Evolutionary conservation across 2,888 invertebrate genomes (phyloP), one percentile per base, ranked within the genome.

Genomic region (Lymantria monacha): DNA sequence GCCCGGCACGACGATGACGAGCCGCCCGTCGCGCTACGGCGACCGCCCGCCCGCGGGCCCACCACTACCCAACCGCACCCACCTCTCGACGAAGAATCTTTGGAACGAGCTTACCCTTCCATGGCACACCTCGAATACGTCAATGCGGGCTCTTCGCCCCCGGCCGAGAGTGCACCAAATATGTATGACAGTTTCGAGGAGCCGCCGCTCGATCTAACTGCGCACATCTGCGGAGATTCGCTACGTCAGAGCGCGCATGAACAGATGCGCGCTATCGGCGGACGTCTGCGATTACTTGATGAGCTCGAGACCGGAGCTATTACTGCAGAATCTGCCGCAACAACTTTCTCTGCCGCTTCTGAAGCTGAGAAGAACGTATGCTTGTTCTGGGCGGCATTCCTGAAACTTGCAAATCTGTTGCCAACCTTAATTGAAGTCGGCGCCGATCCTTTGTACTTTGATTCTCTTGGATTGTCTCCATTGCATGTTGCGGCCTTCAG

Each of bases 141-240:
- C 92, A 95, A 95, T 79, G 95, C 95, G 69, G 96, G 96, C 51
- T 95, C 95, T 38, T 95, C 96, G 13, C 96, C 96, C 9, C 96
- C 96, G 31, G 94, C 95, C 53, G 96, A 96, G 82, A 95, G 95
- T 83, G 95, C 95, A 42, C 95, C 95, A 63, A 95, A 95, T 78
- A 94, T 95, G 91, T 96, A 96, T 86, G 96, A 96, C 78, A 96
- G 95, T 85, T 95, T 95, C 72, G 95, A 94, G 76, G 95, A 95
- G 76, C 94, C 94, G 44, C 93, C 93, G 63, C 92, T 94, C 61
- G 94, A 95, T 74, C 84, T 94, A 72, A 94, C 94, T 74, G 94
- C 95, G 74, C 95, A 95, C 73, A 94, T 95, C 74, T 95, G 95
- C 82, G 91, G 92, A 72, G 96, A 96, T 69, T 94, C 95, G 49